phyloP scores from a whole-genome alignment of 53 echinoderm and acorn worm species.

The Actinopyga echinites region DNA sequence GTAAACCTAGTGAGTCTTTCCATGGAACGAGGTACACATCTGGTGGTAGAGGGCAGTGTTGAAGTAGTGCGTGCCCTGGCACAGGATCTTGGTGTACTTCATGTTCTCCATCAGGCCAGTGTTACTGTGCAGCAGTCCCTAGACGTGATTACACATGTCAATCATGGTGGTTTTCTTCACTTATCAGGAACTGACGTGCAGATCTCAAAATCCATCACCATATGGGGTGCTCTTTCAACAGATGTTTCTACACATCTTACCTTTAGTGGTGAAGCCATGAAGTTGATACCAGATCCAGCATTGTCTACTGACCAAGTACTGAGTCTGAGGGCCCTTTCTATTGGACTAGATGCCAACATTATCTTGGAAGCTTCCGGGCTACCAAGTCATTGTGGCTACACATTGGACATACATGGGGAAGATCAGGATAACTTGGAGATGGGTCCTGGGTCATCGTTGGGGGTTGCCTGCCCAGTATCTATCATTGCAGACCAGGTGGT shows the following conservation, averaged over 20 bases:
- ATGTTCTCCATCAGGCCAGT: constrained; percentile 41
- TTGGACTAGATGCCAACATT: constrained; percentile 24
- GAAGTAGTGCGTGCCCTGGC: constrained; percentile 33
- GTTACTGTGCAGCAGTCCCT: constrained; percentile 14
- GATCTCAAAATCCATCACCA: constrained; percentile 52
- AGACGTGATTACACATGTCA: constrained; percentile 49
- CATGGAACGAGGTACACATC: constrained; percentile 46
- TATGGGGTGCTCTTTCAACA: constrained; percentile 44
- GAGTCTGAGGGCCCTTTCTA: constrained; percentile 32
- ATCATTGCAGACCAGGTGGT: constrained; percentile 43
- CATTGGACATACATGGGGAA: constrained; percentile 47
- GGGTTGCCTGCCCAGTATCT: constrained; percentile 56
- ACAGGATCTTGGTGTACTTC: constrained; percentile 48
- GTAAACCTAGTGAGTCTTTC: not conserved
- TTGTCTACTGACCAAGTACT: constrained; percentile 31
- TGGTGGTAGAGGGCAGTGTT: constrained; percentile 45
- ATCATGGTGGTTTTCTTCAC: constrained; percentile 22
- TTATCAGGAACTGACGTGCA: constrained; percentile 9
- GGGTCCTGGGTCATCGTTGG: constrained; percentile 52
- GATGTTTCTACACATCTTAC: constrained; percentile 23
- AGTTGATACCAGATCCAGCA: constrained; percentile 32
- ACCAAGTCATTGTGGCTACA: constrained; percentile 69
- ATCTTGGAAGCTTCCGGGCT: constrained; percentile 37
- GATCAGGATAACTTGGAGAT: constrained; percentile 41
- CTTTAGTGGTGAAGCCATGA: constrained; percentile 36